Conservation (phyloP, 2,888 invertebrate genomes). For the Papilio demoleus region DNA sequence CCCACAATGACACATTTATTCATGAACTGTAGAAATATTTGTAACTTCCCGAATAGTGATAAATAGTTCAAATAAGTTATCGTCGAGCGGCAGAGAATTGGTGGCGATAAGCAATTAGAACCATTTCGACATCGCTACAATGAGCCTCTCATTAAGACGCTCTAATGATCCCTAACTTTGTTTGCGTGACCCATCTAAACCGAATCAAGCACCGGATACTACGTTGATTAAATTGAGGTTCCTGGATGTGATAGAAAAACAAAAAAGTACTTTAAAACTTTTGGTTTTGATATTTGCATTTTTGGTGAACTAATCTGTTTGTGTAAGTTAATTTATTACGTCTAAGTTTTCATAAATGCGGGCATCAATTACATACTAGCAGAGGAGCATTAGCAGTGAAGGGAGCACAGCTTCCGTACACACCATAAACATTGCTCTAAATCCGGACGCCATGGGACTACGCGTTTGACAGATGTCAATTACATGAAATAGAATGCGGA, state of each 20-base stretch:
- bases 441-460: conserved; percentile 62
- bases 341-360: conserved; percentile 43
- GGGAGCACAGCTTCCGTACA: conserved; percentile 70
- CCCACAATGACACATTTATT: conserved; percentile 16
- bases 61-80: conserved; percentile 38
- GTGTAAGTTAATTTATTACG: conserved; percentile 22
- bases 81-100: conserved; percentile 12
- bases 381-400: conserved; percentile 37
- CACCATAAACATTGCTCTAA: conserved; percentile 75
- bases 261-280: too few species aligned
- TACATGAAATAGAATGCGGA: conserved; percentile 48
- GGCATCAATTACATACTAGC: conserved; percentile 35
- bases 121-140: conserved; percentile 17
- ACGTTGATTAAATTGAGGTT: background rate
- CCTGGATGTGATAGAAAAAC: background rate
- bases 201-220: background rate
- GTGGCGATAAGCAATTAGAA: conserved; percentile 21
- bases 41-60: conserved; percentile 15
- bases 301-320: background rate
- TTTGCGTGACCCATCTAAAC: conserved; percentile 10
- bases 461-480: conserved; percentile 76
- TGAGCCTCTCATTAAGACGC: conserved; percentile 18
- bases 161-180: conserved; percentile 30
- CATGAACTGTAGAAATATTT: conserved; percentile 21
- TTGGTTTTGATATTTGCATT: too few species aligned